Percentiles rank a stretch among this genome's conserved stretches.
Evolutionary conservation across 2,888 invertebrate genomes (phyloP).

Genomic region (Myathropa florea): DNA sequence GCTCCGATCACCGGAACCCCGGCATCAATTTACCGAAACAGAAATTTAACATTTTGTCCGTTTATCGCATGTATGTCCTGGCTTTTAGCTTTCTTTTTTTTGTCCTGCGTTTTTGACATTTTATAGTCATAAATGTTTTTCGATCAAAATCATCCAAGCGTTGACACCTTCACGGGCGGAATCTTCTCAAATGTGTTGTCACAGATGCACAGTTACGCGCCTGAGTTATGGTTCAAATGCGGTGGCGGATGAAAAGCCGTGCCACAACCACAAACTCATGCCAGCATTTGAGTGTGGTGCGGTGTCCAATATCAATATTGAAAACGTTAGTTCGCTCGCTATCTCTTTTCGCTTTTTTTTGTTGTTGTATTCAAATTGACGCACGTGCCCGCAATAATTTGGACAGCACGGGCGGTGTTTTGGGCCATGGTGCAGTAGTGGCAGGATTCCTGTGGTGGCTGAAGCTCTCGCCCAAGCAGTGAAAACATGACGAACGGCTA

Average conservation of each 20-base stretch:
- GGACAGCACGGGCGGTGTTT: constrained; percentile 25
- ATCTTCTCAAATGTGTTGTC: constrained; percentile 3
- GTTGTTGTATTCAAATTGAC: constrained; percentile 28
- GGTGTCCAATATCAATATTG: constrained; percentile 34
- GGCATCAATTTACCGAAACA: constrained; percentile 21
- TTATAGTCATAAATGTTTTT: constrained; percentile 33
- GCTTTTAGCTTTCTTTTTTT: background rate
- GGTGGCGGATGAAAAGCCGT: constrained; percentile 10
- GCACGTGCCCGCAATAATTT: constrained; percentile 45
- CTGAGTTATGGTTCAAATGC: constrained; percentile 38
- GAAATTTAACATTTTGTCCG: constrained; percentile 21
- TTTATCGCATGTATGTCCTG: constrained; percentile 21
- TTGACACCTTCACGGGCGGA: background rate
- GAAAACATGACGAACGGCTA: constrained; percentile 37
- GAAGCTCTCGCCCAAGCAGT: constrained; percentile 26
- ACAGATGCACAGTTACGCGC: constrained; percentile 18
- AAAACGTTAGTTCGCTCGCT: background rate
- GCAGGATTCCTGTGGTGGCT: background rate
- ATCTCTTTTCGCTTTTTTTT: background rate
- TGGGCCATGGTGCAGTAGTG: background rate
- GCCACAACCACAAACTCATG: constrained; percentile 31
- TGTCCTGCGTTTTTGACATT: background rate
- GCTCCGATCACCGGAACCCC: background rate
- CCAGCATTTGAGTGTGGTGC: background rate
- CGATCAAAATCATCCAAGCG: constrained; percentile 26